phyloP scores from a whole-genome alignment of 2,888 invertebrate species.

The Acleris emargana region DNA sequence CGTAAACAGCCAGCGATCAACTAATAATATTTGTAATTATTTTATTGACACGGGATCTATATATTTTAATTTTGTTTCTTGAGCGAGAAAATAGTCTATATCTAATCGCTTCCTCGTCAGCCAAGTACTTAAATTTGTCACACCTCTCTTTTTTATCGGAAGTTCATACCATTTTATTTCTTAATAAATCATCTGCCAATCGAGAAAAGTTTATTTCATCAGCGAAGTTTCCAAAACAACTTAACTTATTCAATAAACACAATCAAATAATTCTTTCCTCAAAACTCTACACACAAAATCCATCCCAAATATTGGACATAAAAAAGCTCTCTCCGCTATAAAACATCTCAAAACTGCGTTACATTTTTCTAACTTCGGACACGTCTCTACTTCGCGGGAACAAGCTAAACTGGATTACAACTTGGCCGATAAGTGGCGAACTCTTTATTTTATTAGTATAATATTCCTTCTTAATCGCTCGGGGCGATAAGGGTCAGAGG shows the following conservation, averaged over 20 bases:
- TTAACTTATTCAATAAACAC: not conserved
- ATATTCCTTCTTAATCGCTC: constrained; percentile 47
- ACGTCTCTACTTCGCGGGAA: not conserved
- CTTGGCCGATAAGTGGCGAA: constrained; percentile 38
- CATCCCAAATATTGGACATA: constrained; percentile 17
- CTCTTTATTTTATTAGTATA: constrained; percentile 53
- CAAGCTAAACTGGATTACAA: constrained; percentile 36
- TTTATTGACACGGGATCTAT: too few relatives aligned
- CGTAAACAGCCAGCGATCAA: too few relatives aligned
- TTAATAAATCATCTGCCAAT: not conserved
- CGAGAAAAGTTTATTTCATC: not conserved
- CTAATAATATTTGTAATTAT: too few relatives aligned
- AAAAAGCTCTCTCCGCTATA: constrained; percentile 17
- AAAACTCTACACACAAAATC: constrained; percentile 1
- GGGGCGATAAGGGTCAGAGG: constrained; percentile 31
- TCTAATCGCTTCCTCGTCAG: too few relatives aligned
- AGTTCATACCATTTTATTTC: too few relatives aligned
- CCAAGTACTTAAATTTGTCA: too few relatives aligned
- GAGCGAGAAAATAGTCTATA: too few relatives aligned
- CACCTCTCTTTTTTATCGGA: too few relatives aligned
- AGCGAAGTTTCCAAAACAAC: not conserved
- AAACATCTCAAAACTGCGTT: constrained; percentile 22
- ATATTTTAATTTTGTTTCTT: too few relatives aligned
- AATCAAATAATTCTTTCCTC: constrained; percentile 5
- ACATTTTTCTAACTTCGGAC: constrained; percentile 31